Percentiles rank a stretch among this genome's conserved stretches.
These are phyloP conservation scores for Ageneiosus marmoratus DNA, from an alignment of 2,113 vertebrate species.

Conservation along the genomic window DNA sequence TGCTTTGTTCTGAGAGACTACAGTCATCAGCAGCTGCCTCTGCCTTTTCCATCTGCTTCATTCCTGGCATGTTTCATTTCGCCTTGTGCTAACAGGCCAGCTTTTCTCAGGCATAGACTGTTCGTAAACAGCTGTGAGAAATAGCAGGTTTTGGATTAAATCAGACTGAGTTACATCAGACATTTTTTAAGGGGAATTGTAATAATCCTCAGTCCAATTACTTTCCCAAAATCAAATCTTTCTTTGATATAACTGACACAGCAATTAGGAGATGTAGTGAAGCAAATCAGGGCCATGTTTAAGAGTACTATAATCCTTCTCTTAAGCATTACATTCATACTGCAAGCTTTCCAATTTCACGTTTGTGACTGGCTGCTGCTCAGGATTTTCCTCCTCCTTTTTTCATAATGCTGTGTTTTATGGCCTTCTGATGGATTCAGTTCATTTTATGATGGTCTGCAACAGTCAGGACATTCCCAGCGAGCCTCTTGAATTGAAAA, in stretches of 20 bases:
- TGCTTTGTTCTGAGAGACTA: not conserved
- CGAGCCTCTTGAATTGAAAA: not conserved
- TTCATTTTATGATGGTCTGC: conserved; percentile 11
- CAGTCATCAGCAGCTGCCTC: conserved; percentile 20
- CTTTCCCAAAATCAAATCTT: conserved; percentile 35
- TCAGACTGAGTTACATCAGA: conserved; percentile 36
- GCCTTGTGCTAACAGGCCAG: conserved; percentile 14
- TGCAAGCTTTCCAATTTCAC: conserved; percentile 11
- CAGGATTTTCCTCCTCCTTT: conserved; percentile 17
- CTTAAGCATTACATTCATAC: conserved; percentile 2
- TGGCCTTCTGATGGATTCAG: conserved; percentile 8
- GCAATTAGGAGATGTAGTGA: conserved; percentile 25
- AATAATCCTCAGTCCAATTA: conserved; percentile 49
- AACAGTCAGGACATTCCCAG: not conserved
- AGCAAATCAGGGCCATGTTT: not conserved
- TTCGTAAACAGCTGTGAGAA: conserved; percentile 39
- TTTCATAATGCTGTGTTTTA: conserved; percentile 3
- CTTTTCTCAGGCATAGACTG: conserved; percentile 17
- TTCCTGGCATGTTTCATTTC: conserved; percentile 31
- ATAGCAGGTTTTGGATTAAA: conserved; percentile 36
- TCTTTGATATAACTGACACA: conserved; percentile 41
- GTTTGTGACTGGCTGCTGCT: conserved; percentile 5
- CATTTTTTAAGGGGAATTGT: conserved; percentile 7
- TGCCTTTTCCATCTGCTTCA: conserved; percentile 38
- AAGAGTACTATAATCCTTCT: conserved; percentile 33